Percentiles rank a stretch among this genome's conserved stretches.
These are phyloP conservation scores for Geodia barretti DNA, from an alignment of 37 sponge, comb jelly and placozoan genomes.

Conservation along the genomic window DNA sequence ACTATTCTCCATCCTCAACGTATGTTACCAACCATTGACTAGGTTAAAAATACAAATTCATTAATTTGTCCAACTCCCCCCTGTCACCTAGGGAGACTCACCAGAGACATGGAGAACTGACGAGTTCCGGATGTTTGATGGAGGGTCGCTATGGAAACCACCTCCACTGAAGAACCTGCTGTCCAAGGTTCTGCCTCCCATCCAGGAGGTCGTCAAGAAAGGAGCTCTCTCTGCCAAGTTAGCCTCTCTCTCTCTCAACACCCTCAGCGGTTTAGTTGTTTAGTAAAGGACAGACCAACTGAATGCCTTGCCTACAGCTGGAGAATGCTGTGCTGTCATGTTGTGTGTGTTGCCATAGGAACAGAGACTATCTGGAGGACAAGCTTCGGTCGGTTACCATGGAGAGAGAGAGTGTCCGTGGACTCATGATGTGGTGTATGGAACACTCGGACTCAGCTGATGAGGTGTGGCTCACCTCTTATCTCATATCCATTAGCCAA, in stretches of 20 bases:
- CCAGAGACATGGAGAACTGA: conserved; percentile 94
- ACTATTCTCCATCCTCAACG: conserved; percentile 94
- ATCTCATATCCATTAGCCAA: too few species aligned
- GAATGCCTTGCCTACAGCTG: too few species aligned
- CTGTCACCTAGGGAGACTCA: conserved; percentile 83
- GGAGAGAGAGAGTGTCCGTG: conserved; percentile 71
- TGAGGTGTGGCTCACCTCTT: conserved; percentile 92
- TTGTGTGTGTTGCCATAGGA: too few species aligned
- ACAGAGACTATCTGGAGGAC: conserved; percentile 90
- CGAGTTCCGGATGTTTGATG: conserved; percentile 95
- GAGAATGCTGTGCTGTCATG: too few species aligned
- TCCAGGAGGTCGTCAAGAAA: conserved; percentile 72
- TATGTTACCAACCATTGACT: conserved; percentile 12
- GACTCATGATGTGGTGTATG: conserved; percentile 90
- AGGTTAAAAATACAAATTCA: neutral
- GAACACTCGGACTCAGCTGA: conserved; percentile 92
- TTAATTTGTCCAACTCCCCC: neutral
- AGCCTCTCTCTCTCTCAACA: neutral
- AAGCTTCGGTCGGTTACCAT: conserved; percentile 74
- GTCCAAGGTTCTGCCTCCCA: conserved; percentile 56
- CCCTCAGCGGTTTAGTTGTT: neutral
- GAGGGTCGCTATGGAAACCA: conserved; percentile 97
- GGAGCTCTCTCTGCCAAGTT: conserved; percentile 86
- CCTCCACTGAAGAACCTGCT: conserved; percentile 85
- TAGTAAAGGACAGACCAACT: too few species aligned